Base-by-base conservation (phyloP, 2,797 vertebrate species). In the Lithobates pipiens region DNA sequence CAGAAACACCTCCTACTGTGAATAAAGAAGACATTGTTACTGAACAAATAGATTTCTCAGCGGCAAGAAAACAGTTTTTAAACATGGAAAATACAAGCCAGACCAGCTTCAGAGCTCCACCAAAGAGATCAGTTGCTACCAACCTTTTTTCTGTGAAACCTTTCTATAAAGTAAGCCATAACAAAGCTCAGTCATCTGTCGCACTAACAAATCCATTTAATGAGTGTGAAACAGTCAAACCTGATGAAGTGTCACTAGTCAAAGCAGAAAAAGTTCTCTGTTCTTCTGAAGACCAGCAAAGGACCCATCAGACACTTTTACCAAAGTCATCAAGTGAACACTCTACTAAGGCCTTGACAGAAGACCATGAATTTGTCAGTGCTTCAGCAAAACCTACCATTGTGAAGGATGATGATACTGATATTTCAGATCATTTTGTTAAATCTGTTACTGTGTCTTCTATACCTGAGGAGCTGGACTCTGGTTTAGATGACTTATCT, bases 11-110 rank as follows among this genome's bases (percentile, higher is more conserved):
- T 36, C 34, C 34, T 3, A 88, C 57, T 39, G 86, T 86, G 77
- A 94, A 93, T 23, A 98, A 97, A 88, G 96, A 97, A 23, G 97
- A 98, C 88, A 91, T 99, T 18, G 92, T 97, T 88, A 97, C 96
- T 21, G 97, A 98, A 85, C 97, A 99, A 90, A 98, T 99, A 34
- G 95, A 99, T 90, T 99, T 99, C 92, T 97, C 94, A 0, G 93
- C 95, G 1, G 98, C 97, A 65, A 95, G 97, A 88, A 97, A 96
- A 89, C 98, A 99, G 90, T 99, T 99, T 90, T 95, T 98, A 80
- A 95, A 93, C 87, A 96, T 95, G 93, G 96, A 96, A 86, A 93
- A 93, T 90, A 90, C 91, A 86, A 91, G 89, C 77, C 91, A 90
- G 10, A 63, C 91, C 69, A 90, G 87, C 73, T 87, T 90, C 83